Base-by-base conservation (phyloP, 2,113 vertebrate genomes). In the Shinisaurus crocodilurus region DNA sequence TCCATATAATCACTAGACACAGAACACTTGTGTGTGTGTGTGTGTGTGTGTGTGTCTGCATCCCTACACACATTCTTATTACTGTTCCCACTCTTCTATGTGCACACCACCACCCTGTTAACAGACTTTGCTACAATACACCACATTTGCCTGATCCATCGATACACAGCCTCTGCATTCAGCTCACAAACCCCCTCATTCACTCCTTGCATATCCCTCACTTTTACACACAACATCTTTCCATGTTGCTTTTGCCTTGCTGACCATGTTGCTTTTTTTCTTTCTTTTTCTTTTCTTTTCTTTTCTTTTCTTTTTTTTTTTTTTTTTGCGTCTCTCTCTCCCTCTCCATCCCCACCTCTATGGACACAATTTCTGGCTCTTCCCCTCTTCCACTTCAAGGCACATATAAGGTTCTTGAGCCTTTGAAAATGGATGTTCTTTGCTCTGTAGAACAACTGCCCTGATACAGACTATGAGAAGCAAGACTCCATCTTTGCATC, bases 401-500 rank as follows among this genome's bases (percentile, higher is more conserved):
- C 27, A 37, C 0, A 0, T 67, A 37, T 60, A 69, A 40, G 65
- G 86, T 89, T 86, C 48, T 90, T 23, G 88, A 88, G 79, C 9
- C 1, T 18, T 45, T 29, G 89, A 91, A 89, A 92, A 93, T 75
- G 54, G 15, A 5, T 65, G 45, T 92, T 86, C 89, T 95, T 80
- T 92, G 91, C 79, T 94, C 93, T 57, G 86, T 85, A 93, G 86
- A 90, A 82, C 88, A 0, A 4, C 70, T 89, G 91, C 89, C 94
- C 90, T 88, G 69, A 79, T 3, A 0, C 25, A 85, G 87, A 89
- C 45, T 75, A 54, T 63, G 76, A 89, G 77, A 40, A 75, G 67
- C 7, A 45, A 92, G 90, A 91, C 91, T 91, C 94, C 92, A 95
- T 95, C 87, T 95, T 95, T 81, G 77, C 50, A 48, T 89, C 27